These are phyloP conservation scores for Diplodus puntazzo DNA, from an alignment of 2,797 vertebrate genomes.

Conservation along the genomic window DNA sequence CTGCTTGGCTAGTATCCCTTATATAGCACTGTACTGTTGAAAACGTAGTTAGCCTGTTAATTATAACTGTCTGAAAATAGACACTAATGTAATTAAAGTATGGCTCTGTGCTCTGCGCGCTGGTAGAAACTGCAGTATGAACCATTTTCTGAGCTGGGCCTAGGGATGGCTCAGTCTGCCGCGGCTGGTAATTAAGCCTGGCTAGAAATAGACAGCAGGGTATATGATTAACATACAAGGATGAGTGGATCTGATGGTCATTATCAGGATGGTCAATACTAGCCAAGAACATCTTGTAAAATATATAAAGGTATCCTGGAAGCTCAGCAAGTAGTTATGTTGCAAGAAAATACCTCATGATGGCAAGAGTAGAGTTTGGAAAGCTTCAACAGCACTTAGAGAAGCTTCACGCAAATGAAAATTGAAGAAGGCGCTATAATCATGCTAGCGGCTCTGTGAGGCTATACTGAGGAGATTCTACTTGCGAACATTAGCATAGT, in stretches of 20 bases:
- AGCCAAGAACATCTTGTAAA: not conserved
- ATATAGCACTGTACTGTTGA: constrained; percentile 4
- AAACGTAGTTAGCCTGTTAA: constrained; percentile 27
- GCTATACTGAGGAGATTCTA: not conserved
- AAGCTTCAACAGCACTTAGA: not conserved
- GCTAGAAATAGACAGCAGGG: constrained; percentile 21
- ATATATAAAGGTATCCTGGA: not conserved
- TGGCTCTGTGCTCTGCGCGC: constrained; percentile 8
- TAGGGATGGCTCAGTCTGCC: not conserved
- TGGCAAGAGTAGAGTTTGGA: not conserved
- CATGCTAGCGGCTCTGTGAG: not conserved
- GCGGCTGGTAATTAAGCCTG: constrained; percentile 20
- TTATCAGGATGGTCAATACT: not conserved
- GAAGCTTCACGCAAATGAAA: not conserved
- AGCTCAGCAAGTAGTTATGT: not conserved
- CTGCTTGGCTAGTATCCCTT: not conserved
- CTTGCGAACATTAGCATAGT: not conserved
- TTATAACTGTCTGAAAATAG: constrained; percentile 51
- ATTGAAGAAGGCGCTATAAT: not conserved
- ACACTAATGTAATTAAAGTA: constrained; percentile 40
- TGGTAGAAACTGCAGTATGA: constrained; percentile 3
- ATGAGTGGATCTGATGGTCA: not conserved
- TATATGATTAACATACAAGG: constrained; percentile 20
- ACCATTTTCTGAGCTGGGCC: not conserved
- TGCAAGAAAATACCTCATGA: not conserved